Conservation (phyloP, 2,113 vertebrate genomes). For the Motacilla tschutschensis region DNA sequence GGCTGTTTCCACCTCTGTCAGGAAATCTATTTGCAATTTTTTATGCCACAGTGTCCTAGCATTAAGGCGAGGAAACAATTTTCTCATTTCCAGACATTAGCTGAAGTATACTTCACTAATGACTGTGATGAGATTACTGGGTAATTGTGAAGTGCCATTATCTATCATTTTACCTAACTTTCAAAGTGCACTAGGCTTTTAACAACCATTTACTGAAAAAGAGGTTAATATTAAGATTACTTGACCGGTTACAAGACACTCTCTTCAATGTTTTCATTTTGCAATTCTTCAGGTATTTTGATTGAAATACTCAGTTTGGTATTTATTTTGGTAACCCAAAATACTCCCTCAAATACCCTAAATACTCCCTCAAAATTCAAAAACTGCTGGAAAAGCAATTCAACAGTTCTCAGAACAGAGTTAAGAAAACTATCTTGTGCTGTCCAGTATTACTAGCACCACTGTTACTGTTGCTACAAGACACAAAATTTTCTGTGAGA, state of each 20-base stretch:
- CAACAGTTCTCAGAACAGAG: not conserved
- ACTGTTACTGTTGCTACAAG: not conserved
- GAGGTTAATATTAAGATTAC: not conserved
- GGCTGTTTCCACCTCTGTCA: not conserved
- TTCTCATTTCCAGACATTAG: not conserved
- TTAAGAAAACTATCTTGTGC: not conserved
- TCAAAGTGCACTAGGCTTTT: not conserved
- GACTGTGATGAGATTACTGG: not conserved
- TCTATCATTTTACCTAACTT: not conserved
- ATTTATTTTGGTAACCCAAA: not conserved
- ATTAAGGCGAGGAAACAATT: not conserved
- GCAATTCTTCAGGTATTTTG: not conserved
- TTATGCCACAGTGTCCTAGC: not conserved
- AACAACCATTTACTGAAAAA: not conserved
- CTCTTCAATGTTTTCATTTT: not conserved
- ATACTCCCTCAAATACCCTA: not conserved
- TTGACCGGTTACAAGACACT: not conserved
- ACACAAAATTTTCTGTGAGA: not conserved
- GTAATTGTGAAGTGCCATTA: not conserved
- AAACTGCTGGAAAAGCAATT: not conserved
- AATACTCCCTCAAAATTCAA: not conserved
- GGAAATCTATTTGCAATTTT: not conserved
- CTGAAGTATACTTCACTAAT: not conserved
- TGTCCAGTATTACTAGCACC: not conserved
- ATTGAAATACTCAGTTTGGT: not conserved